Evolutionary conservation across 2,888 invertebrate species (phyloP).

Genomic region (Masnerella sp.): DNA sequence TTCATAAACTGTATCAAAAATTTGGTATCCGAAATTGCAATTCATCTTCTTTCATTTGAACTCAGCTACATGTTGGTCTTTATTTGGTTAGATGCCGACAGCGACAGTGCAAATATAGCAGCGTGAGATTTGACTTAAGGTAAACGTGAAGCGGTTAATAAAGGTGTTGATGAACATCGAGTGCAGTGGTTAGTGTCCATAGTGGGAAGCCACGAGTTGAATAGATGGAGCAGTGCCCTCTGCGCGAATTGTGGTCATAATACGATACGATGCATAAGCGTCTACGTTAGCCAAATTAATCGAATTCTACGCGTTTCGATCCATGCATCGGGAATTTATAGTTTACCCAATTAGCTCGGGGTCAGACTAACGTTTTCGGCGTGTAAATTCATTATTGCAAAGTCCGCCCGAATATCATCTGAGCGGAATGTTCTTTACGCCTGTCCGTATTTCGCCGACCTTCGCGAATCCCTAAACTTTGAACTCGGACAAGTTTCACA

Average conservation of each 20-base stretch:
- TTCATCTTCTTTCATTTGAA: too few species aligned
- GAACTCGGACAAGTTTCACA: too few species aligned
- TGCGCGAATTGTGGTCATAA: constrained; percentile 54
- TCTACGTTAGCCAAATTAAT: constrained; percentile 55
- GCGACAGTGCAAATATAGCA: constrained; percentile 16
- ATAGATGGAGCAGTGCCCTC: constrained; percentile 37
- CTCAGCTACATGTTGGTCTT: constrained; percentile 26
- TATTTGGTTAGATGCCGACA: constrained; percentile 1
- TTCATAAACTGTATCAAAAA: too few species aligned
- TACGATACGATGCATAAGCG: constrained; percentile 55
- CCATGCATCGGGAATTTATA: constrained; percentile 46
- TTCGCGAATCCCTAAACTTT: too few species aligned
- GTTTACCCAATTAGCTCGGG: constrained; percentile 48
- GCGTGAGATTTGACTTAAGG: constrained; percentile 43
- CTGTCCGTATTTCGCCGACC: neutral
- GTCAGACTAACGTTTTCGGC: constrained; percentile 30
- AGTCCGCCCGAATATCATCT: constrained; percentile 13
- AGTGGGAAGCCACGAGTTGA: constrained; percentile 41
- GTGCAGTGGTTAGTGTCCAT: constrained; percentile 19
- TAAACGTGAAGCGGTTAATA: constrained; percentile 43
- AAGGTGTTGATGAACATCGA: constrained; percentile 49
- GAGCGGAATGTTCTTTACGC: constrained; percentile 9
- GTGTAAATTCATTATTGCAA: constrained; percentile 34
- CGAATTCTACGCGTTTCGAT: constrained; percentile 59
- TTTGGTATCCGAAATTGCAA: too few species aligned